Percentiles rank a stretch among this genome's conserved stretches.
Conservation (phyloP, 2,888 invertebrate species). For the Eilema caniola region DNA sequence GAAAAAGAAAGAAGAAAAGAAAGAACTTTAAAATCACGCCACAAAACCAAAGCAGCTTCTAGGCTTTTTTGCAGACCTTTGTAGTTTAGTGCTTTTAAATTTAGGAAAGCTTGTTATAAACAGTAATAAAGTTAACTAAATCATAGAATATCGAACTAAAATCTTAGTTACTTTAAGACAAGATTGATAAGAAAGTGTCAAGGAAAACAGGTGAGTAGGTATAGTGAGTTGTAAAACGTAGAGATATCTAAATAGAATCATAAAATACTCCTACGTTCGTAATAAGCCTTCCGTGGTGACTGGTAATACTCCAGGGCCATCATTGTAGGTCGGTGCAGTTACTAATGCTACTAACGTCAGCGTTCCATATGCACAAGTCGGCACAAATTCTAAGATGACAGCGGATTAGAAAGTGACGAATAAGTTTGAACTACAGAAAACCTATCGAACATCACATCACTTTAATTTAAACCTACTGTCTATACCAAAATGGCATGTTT, state of each 20-base stretch:
- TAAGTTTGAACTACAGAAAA: conserved; percentile 28
- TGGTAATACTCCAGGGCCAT: conserved; percentile 59
- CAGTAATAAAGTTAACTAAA: no score
- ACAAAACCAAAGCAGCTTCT: no score
- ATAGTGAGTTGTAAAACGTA: conserved; percentile 42
- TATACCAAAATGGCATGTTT: conserved; percentile 4
- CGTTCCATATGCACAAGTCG: conserved; percentile 49
- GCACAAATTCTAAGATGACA: conserved; percentile 46
- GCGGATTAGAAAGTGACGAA: conserved; percentile 48
- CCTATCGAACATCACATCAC: conserved; percentile 11
- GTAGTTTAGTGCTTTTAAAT: no score
- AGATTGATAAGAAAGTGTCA: conserved; percentile 46
- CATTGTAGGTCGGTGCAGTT: conserved; percentile 61
- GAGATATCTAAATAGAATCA: conserved; percentile 45
- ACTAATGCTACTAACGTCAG: conserved; percentile 49
- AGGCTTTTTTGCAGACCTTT: no score
- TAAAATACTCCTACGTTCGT: conserved; percentile 53
- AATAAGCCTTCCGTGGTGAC: conserved; percentile 57
- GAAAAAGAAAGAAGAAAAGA: no score
- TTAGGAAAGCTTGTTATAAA: no score
- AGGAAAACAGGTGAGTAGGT: conserved; percentile 40
- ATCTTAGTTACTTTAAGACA: conserved; percentile 29
- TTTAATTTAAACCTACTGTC: conserved; percentile 11
- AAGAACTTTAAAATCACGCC: no score
- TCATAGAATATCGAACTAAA: neutral